Evolutionary conservation across 64 coral and sea anemone species (phyloP).

Genomic region (Anthopleura sola): DNA sequence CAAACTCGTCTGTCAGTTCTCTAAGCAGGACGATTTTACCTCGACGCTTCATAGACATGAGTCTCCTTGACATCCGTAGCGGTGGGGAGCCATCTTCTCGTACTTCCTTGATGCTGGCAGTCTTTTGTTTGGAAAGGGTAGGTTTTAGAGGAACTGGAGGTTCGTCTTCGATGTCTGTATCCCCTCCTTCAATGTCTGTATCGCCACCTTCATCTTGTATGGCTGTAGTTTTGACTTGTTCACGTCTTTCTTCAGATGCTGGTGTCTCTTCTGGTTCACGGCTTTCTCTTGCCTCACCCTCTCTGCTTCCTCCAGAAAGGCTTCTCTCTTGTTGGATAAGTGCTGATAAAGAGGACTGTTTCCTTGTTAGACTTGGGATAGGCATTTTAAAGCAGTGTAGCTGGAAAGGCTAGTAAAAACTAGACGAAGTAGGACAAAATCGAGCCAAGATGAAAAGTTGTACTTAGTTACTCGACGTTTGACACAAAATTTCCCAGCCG

Average conservation of each 20-base stretch:
- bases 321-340: conserved; percentile 62
- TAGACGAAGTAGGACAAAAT: neutral
- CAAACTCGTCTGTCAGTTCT: conserved; percentile 75
- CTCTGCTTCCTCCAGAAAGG: neutral
- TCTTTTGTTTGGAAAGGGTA: conserved; percentile 20
- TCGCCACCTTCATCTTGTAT: conserved; percentile 10
- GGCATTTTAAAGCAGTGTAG: conserved; percentile 30
- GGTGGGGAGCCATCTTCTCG: conserved; percentile 8
- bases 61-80: conserved; percentile 60
- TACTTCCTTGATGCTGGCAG: neutral
- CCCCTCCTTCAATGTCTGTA: conserved; percentile 60
- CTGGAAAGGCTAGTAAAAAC: neutral
- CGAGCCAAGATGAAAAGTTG: neutral
- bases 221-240: neutral
- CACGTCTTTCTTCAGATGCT: neutral
- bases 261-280: neutral
- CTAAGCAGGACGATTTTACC: conserved; percentile 45
- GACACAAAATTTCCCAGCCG: neutral
- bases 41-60: conserved; percentile 76
- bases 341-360: conserved; percentile 78
- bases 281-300: neutral
- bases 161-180: conserved; percentile 75
- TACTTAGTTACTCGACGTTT: neutral
- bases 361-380: conserved; percentile 31
- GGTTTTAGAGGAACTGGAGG: conserved; percentile 2